These are phyloP conservation scores for Lapara coniferarum DNA, from an alignment of 2,888 invertebrate genomes.

Conservation along the genomic window DNA sequence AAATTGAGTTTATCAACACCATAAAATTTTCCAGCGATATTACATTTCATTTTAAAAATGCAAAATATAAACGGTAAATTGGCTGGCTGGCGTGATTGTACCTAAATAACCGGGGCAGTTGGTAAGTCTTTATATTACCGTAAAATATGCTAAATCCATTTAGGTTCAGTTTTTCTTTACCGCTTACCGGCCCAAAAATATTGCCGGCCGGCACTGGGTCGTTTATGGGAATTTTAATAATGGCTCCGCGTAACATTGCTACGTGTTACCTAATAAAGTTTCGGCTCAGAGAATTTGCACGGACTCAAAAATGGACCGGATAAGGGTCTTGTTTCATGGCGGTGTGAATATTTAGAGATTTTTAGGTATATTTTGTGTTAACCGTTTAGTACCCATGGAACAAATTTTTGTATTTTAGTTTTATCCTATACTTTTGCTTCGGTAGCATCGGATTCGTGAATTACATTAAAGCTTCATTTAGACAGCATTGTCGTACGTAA, in stretches of 20 bases:
- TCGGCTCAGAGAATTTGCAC: slow-evolving; percentile 33
- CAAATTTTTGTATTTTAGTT: too few relatives aligned
- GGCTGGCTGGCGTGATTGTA: not conserved
- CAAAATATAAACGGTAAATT: slow-evolving; percentile 1
- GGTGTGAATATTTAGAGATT: slow-evolving; percentile 20
- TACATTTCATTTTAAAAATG: not conserved
- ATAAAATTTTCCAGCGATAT: not conserved
- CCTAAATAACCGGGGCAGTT: slow-evolving; percentile 51
- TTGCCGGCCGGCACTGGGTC: slow-evolving; percentile 55
- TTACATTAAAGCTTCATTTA: too few relatives aligned
- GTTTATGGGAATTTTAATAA: slow-evolving; percentile 64
- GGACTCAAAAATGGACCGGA: slow-evolving; percentile 24
- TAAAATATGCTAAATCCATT: slow-evolving; percentile 73
- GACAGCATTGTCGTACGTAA: too few relatives aligned
- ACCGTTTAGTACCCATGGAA: too few relatives aligned
- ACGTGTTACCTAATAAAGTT: slow-evolving; percentile 55
- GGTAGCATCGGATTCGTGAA: too few relatives aligned
- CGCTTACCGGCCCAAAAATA: slow-evolving; percentile 60
- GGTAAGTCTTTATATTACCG: slow-evolving; percentile 60
- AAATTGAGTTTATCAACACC: too few relatives aligned
- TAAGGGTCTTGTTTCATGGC: slow-evolving; percentile 19
- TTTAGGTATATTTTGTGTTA: not conserved
- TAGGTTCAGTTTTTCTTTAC: slow-evolving; percentile 66
- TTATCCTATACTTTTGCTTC: too few relatives aligned
- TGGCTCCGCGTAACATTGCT: slow-evolving; percentile 43